phyloP scores from a whole-genome alignment of 2,797 vertebrate genomes.

The Bradypus variegatus region DNA sequence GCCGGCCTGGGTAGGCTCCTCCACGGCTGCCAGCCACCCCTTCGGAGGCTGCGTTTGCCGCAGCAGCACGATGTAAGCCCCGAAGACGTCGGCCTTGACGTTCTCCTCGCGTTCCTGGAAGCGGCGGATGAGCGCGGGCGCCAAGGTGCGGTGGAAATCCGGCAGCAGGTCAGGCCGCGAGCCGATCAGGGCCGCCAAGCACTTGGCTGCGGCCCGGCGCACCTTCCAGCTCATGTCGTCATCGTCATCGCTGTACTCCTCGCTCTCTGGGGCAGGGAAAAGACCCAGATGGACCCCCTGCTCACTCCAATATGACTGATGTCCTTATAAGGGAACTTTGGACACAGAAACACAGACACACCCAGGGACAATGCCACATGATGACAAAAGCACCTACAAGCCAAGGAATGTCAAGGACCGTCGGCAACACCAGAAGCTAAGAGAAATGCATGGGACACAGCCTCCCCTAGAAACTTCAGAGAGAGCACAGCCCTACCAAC shows the following conservation, averaged over 20 bases:
- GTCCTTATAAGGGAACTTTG: no score
- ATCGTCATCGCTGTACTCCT: conserved; percentile 94
- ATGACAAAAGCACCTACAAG: no score
- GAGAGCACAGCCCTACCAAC: no score
- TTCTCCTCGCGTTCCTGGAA: conserved; percentile 97
- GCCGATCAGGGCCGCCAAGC: conserved; percentile 84
- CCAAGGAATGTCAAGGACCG: no score
- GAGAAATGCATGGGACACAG: no score
- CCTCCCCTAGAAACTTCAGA: no score
- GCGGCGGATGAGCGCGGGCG: conserved; percentile 82
- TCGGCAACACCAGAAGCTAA: no score
- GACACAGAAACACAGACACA: no score
- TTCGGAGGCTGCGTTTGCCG: conserved; percentile 80
- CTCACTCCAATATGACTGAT: no score
- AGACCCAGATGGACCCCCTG: neutral
- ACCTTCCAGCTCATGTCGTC: conserved; percentile 99
- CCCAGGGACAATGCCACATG: no score
- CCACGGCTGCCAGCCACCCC: conserved; percentile 68
- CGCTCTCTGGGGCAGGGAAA: conserved; percentile 77
- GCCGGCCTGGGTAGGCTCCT: conserved; percentile 72
- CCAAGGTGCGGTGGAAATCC: conserved; percentile 84
- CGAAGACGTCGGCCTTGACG: conserved; percentile 88
- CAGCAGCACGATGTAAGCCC: conserved; percentile 83
- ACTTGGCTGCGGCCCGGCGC: conserved; percentile 88
- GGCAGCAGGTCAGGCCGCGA: conserved; percentile 83